Percentiles rank a stretch among this genome's conserved stretches.
These are phyloP conservation scores for Callimorpha dominula DNA, from an alignment of 2,888 invertebrate genomes.

Conservation along the genomic window DNA sequence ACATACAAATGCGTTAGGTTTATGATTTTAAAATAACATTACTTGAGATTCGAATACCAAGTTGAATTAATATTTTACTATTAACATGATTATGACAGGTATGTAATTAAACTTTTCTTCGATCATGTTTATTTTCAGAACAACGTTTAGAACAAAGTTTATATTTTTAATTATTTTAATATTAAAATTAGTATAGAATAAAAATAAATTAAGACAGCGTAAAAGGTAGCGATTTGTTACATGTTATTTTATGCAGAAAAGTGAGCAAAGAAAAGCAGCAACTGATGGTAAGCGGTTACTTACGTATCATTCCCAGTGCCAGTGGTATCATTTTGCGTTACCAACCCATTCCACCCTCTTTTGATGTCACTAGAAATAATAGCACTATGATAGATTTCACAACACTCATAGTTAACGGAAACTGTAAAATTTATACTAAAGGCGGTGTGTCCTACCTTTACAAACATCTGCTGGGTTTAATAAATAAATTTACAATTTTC, in stretches of 20 bases:
- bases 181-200: no score
- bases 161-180: no score
- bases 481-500: constrained; percentile 1
- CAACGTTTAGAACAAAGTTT: no score
- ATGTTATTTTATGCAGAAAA: no score
- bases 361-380: no score
- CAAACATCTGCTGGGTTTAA: background rate
- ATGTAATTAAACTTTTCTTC: background rate
- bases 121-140: background rate
- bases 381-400: background rate
- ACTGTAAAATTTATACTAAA: background rate
- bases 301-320: no score
- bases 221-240: no score
- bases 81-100: constrained; percentile 3
- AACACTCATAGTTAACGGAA: background rate
- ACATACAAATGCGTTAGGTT: constrained; percentile 66
- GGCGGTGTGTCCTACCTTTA: background rate
- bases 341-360: no score
- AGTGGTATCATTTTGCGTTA: no score
- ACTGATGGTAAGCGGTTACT: no score
- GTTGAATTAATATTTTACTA: constrained; percentile 32
- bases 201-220: no score
- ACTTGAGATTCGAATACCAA: constrained; percentile 35
- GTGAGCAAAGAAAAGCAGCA: no score
- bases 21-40: constrained; percentile 58